Percentiles rank a stretch among this genome's conserved stretches.
Conservation (phyloP, 2,113 vertebrate genomes). For the Rhinopomastus cyanomelas region DNA sequence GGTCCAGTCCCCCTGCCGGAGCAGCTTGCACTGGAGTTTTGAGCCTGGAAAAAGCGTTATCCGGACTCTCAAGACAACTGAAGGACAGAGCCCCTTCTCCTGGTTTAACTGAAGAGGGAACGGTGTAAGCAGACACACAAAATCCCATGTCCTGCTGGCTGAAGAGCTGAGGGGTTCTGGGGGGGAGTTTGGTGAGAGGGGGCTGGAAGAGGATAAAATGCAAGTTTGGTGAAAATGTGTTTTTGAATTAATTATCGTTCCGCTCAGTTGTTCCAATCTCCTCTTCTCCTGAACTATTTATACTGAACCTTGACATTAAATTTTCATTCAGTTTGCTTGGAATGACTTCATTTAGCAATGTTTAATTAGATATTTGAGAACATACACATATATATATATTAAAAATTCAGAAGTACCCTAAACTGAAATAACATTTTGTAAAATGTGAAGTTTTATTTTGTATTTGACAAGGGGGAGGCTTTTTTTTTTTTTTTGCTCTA, state of each 20-base stretch:
- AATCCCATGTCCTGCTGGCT: not conserved
- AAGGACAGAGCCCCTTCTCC: not conserved
- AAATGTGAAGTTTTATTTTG: not conserved
- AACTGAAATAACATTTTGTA: not conserved
- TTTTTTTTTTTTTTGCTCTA: not conserved
- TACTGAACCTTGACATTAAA: constrained; percentile 45
- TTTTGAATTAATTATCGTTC: not conserved
- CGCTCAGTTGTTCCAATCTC: not conserved
- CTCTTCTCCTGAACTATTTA: not conserved
- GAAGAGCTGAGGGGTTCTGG: not conserved
- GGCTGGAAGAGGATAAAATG: not conserved
- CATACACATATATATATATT: not conserved
- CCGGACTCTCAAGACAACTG: not conserved
- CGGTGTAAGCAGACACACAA: accelerated
- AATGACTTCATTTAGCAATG: constrained; percentile 26
- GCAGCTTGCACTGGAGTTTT: not conserved
- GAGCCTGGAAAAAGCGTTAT: not conserved
- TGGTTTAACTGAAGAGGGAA: not conserved
- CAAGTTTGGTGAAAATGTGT: not conserved
- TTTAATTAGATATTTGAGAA: constrained; percentile 31
- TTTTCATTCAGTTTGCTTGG: not conserved
- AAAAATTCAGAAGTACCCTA: not conserved
- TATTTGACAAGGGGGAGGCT: not conserved
- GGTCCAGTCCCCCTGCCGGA: no score
- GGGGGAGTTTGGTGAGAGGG: not conserved